Conservation (phyloP, 2,797 vertebrate genomes). For the Gastrophryne carolinensis region DNA sequence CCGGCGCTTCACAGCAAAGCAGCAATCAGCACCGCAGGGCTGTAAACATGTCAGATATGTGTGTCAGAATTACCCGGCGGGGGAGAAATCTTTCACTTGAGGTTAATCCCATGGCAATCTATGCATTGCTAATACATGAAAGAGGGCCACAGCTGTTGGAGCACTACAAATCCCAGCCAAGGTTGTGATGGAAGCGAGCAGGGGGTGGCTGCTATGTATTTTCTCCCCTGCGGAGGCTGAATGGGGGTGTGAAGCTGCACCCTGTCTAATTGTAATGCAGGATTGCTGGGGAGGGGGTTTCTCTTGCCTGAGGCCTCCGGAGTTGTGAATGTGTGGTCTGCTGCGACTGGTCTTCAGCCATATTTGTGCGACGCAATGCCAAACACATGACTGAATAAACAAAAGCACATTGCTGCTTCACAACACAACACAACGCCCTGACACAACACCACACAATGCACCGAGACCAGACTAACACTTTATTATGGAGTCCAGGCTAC, state of each 20-base stretch:
- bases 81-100: background rate
- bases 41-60: background rate
- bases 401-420: background rate
- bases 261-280: background rate
- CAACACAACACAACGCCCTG: background rate
- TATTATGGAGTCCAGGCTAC: too few relatives aligned
- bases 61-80: background rate
- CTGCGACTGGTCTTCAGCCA: background rate
- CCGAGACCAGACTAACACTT: too few relatives aligned
- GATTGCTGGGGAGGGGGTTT: background rate
- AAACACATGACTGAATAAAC: background rate
- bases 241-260: background rate
- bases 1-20: background rate
- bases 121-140: background rate
- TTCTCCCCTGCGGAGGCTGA: background rate
- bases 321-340: background rate
- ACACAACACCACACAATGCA: background rate
- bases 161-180: background rate
- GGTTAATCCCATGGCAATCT: background rate
- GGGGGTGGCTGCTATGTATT: background rate
- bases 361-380: background rate
- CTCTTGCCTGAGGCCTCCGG: background rate
- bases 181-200: background rate
- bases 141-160: background rate
- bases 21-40: background rate